Evolutionary conservation across 2,113 vertebrate genomes (phyloP).

Genomic region (Oreochromis spilurus): DNA sequence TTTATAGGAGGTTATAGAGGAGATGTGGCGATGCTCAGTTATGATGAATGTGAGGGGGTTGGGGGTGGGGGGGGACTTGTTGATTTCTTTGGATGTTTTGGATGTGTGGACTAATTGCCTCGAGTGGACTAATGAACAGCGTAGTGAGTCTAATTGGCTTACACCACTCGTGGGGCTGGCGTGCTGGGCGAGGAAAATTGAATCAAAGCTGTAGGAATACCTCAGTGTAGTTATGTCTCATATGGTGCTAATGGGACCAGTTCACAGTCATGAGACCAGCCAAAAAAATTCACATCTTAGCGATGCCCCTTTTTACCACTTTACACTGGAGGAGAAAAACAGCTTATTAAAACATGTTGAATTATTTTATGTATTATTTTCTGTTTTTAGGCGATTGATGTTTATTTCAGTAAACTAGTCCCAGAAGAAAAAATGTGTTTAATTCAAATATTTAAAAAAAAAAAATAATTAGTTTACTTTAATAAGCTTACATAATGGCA

Average conservation of each 20-base stretch:
- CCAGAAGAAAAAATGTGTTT: not conserved
- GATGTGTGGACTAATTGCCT: conserved; percentile 43
- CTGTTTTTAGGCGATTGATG: not conserved
- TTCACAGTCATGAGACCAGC: not conserved
- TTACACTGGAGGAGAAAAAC: not conserved
- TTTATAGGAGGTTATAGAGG: not conserved
- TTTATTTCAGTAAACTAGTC: not conserved
- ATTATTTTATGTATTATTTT: not conserved
- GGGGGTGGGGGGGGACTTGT: not conserved
- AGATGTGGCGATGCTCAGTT: not conserved
- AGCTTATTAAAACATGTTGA: not conserved
- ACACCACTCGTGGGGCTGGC: conserved; percentile 16
- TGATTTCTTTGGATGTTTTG: not conserved
- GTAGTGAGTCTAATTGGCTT: conserved; percentile 58
- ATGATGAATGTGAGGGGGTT: not conserved
- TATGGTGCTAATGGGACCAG: conserved; percentile 30
- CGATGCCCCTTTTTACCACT: not conserved
- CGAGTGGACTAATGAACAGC: conserved; percentile 43
- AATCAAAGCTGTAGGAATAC: conserved; percentile 63
- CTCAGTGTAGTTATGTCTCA: conserved; percentile 15
- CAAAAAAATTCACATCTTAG: not conserved
- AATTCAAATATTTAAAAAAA: not conserved
- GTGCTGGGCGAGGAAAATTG: conserved; percentile 55
- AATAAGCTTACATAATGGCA: not conserved
- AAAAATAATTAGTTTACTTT: not conserved